Evolutionary conservation across 2,113 vertebrate species (phyloP), one percentile per base, ranked within the genome.

Genomic region (Tonatia bakeri): DNA sequence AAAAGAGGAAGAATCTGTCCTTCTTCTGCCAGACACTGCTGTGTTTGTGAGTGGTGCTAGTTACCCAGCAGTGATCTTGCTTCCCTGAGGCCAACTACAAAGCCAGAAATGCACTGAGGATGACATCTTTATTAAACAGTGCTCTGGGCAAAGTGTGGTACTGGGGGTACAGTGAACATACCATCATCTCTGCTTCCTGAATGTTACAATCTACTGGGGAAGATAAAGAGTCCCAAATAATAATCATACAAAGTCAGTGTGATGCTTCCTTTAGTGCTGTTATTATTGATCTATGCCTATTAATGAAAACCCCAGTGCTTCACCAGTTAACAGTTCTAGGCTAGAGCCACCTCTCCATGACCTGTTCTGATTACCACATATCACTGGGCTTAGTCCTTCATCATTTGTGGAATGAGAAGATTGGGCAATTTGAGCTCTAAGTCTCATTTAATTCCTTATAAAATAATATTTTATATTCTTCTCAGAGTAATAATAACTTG

Each of bases 401-500:
- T 81, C n/a, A 80, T 65, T 84, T 70, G 28, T 79, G 54, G 43
- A 84, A 73, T 47, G 61, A 82, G 5, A 54, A 31, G 31, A 16
- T 52, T 61, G 17, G 43, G 19, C 50, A 50, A 70, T 94, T 70
- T 67, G 65, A 50, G n/a, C 9, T 87, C 15, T 12, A 70, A 73
- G 15, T 76, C 7, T 83, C 20, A 79, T 85, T 31, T 94, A 90
- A 87, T 95, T 84, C 90, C 77, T 76, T 87, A 81, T 43, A 52
- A 67, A 92, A 69, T 72, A 50, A 7, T 92, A 40, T 77, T 93
- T 91, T 83, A 33, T 81, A 40, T 84, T 86, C 92, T 10, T 64
- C n/a, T 33, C 40, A 90, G 40, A 65, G 11, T 87, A 24, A 65
- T 43, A 87, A 85, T 76, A 87, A 88, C 13, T 40, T 77, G 16